These are phyloP conservation scores for Leucopternis melanops DNA, from an alignment of 2,113 vertebrate genomes.

Conservation along the genomic window DNA sequence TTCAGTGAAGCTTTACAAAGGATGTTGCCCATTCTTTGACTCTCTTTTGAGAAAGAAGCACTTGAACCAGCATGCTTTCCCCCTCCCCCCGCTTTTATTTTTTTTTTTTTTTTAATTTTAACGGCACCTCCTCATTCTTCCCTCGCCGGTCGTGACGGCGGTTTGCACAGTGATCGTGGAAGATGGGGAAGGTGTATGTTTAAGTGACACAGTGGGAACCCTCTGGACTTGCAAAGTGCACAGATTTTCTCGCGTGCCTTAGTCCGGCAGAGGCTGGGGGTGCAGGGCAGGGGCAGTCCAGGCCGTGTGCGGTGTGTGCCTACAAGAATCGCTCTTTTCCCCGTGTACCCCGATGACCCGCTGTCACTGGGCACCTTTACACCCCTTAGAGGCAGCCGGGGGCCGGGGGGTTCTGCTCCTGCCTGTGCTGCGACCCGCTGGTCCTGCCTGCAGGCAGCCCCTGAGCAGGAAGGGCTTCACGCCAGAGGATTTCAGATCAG, in stretches of 20 bases:
- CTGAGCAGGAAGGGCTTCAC: background rate
- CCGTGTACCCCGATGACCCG: accelerated
- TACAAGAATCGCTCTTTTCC: background rate
- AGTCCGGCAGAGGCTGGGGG: background rate
- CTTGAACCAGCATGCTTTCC: background rate
- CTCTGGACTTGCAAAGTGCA: no score
- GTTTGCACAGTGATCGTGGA: background rate
- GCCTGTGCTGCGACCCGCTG: background rate
- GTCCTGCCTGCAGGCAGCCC: background rate
- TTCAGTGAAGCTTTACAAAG: background rate
- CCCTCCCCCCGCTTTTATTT: no score
- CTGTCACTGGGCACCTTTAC: background rate
- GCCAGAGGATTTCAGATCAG: background rate
- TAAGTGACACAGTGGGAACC: accelerated
- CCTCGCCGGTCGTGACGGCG: accelerated
- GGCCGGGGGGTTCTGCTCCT: background rate
- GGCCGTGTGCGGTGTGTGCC: background rate
- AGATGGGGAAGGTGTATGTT: accelerated
- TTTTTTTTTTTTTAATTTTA: background rate
- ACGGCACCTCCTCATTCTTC: accelerated
- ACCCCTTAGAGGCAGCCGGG: background rate
- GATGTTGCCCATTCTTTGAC: background rate
- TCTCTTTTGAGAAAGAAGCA: background rate
- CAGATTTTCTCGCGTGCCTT: accelerated
- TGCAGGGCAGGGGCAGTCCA: accelerated